Conservation (phyloP, 2,888 invertebrate species). For the Drosophila nr. perissopoda region DNA sequence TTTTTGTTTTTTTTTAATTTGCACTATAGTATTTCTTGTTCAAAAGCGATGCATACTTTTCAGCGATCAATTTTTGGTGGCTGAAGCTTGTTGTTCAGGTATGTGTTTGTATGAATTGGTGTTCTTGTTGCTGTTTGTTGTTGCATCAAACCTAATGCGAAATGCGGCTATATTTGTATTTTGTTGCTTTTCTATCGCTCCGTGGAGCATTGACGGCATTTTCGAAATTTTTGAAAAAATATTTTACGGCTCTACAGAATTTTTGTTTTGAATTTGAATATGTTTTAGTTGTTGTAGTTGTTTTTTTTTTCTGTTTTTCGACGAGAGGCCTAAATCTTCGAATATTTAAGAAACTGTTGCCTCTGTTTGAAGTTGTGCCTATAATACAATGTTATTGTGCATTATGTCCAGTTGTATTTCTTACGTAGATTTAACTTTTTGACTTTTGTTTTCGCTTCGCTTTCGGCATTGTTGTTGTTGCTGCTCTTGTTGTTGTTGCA, state of each 20-base stretch:
- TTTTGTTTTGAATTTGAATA: slow-evolving; percentile 59
- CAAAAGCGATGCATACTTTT: slow-evolving; percentile 41
- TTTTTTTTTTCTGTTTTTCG: slow-evolving; percentile 30
- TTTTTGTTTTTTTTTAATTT: slow-evolving; percentile 71
- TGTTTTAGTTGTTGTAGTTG: slow-evolving; percentile 1
- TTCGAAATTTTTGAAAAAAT: slow-evolving; percentile 68
- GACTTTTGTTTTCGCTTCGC: slow-evolving; percentile 68
- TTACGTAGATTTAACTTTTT: slow-evolving; percentile 76
- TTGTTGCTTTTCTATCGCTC: slow-evolving; percentile 26
- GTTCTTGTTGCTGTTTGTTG: slow-evolving; percentile 26
- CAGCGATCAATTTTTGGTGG: slow-evolving; percentile 27
- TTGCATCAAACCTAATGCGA: slow-evolving; percentile 44
- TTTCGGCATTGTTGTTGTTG: slow-evolving; percentile 59
- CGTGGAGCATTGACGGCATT: slow-evolving; percentile 34
- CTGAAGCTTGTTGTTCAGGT: slow-evolving; percentile 33
- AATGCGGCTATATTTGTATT: slow-evolving; percentile 37
- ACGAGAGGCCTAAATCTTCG: slow-evolving; percentile 50
- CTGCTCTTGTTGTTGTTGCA: slow-evolving; percentile 43
- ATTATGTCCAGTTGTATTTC: slow-evolving; percentile 73
- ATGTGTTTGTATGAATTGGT: slow-evolving; percentile 33
- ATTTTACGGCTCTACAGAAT: slow-evolving; percentile 62
- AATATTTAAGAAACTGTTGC: slow-evolving; percentile 35
- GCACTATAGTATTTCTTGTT: slow-evolving; percentile 63
- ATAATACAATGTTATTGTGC: slow-evolving; percentile 24
- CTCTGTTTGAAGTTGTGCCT: slow-evolving; percentile 34